Evolutionary conservation across 2,797 vertebrate species (phyloP).

Genomic region (Microctenopoma steveboyesi): DNA sequence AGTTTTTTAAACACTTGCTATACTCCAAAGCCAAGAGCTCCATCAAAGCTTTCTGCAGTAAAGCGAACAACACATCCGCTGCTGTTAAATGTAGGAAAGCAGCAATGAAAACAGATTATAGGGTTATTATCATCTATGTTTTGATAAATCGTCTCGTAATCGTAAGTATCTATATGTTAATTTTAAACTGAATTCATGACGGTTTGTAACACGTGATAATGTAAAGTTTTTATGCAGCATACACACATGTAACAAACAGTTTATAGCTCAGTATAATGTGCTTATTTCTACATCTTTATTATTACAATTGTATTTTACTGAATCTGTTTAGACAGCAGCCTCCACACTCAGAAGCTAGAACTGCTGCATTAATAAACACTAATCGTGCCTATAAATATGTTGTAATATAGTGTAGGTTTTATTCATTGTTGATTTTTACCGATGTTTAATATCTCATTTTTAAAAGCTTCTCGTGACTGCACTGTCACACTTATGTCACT

Average conservation of each 20-base stretch:
- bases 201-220: too few relatives aligned
- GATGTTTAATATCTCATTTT: too few relatives aligned
- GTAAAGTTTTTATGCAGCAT: neutral
- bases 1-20: conserved; percentile 56
- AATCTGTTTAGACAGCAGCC: neutral
- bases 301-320: neutral
- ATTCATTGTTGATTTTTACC: neutral
- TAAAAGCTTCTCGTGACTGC: neutral
- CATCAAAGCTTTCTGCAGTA: conserved; percentile 51
- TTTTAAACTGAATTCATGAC: too few relatives aligned
- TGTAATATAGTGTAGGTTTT: neutral
- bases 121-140: conserved; percentile 2
- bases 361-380: too few relatives aligned
- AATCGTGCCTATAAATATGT: too few relatives aligned
- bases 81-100: conserved; percentile 38
- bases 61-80: conserved; percentile 38
- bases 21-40: conserved; percentile 24
- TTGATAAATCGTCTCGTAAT: neutral
- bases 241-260: neutral
- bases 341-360: neutral
- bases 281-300: neutral
- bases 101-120: conserved; percentile 10
- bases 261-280: neutral
- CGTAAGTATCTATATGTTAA: neutral
- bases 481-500: neutral